A percentile compares a stretch with the other conserved stretches of the same genome.
Conservation (phyloP, 1,140 invertebrate genomes). For the Neodiprion pinetum region DNA sequence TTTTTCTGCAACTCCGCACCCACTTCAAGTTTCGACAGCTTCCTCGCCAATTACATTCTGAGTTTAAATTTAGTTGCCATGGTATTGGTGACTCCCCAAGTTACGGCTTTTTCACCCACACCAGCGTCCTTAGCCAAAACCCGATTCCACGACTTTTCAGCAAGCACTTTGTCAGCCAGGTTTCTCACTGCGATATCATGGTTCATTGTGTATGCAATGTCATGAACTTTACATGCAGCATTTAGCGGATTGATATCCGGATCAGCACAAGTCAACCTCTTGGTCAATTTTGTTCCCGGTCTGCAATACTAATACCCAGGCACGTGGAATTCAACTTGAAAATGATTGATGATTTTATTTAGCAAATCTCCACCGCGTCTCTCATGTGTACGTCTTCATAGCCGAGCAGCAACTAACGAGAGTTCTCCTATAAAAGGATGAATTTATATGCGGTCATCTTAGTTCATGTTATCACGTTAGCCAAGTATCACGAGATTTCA, state of each 20-base stretch:
- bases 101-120: constrained; percentile 45
- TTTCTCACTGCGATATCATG: constrained; percentile 24
- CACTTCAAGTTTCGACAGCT: neutral
- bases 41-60: constrained; percentile 39
- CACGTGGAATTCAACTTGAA: too few species aligned
- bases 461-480: neutral
- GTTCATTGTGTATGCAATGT: constrained; percentile 54
- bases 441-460: constrained; percentile 7
- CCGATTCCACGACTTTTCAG: too few species aligned
- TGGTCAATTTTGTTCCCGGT: constrained; percentile 55
- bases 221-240: constrained; percentile 55
- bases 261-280: constrained; percentile 54
- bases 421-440: constrained; percentile 7
- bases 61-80: constrained; percentile 49
- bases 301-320: constrained; percentile 38
- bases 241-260: constrained; percentile 56
- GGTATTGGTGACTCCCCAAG: constrained; percentile 39
- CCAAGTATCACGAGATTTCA: too few species aligned
- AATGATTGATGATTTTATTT: too few species aligned
- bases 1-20: too few species aligned
- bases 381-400: constrained; percentile 56
- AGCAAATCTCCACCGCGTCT: constrained; percentile 46
- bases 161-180: too few species aligned
- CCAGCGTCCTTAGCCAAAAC: constrained; percentile 41
- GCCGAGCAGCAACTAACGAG: constrained; percentile 43